Base-by-base conservation (phyloP, 2,888 invertebrate species). In the Mesoligia furuncula region DNA sequence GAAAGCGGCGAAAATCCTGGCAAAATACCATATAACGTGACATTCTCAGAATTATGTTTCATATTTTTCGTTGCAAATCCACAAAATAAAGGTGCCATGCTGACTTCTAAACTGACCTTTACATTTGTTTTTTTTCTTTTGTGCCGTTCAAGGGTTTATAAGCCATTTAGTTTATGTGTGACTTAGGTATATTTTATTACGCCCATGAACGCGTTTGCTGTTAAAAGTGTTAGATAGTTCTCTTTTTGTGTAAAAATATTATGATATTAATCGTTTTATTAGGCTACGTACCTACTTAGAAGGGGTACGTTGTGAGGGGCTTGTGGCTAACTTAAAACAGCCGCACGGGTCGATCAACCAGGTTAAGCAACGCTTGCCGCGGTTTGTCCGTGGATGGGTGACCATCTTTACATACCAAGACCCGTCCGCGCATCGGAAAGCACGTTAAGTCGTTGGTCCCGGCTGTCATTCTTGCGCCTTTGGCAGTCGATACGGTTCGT, bases 51-150 rank as follows among this genome's bases (percentile, higher is more conserved):
- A 87, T 87, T 85, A 88, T 88, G 84, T 89, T 71, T 67, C 76
- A 78, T 87, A 84, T 83, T 78, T 88, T 89, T 85, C 54, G 80
- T 85, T 87, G 83, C 79, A 86, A 85, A 88, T 67, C 83, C 78
- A 71, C 78, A 75, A 87, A 85, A 87, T 85, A 81, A 88, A 89
- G 77, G 79, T 86, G 80, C 79, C 61, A 62, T 74, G 61, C 83
- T 88, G 87, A 89, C 89, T 90, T 86, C 79, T 85, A 57, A 67
- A 77, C 69, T 84, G 85, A 87, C 86, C 87, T 87, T 75, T 39
- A 70, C 79, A 87, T 90, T 85, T 83, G 85, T 87, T 88, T 88
- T 86, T 86, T 85, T 86, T 85, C 75, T 87, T 84, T 89, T 84
- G 86, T 89, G 77, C 71, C 72, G 76, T 86, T 73, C 71, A 81